These are phyloP conservation scores for Hydra vulgaris DNA, from an alignment of 30 jellyfish, hydroid and myxozoan genomes.

Conservation along the genomic window DNA sequence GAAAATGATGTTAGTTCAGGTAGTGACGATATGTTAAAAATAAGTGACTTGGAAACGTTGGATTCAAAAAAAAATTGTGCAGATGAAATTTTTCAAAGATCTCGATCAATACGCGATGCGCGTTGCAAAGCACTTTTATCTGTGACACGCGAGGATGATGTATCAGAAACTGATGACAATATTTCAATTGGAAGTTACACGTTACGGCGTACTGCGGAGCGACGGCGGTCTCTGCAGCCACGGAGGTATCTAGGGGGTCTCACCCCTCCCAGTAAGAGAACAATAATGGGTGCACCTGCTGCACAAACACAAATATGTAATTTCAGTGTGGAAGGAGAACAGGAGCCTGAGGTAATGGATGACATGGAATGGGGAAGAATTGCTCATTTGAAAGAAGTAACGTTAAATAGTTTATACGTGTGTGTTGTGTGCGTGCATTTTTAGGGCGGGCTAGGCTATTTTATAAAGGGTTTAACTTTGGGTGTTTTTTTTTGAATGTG, in stretches of 20 bases:
- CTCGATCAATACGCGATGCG: conserved; percentile 15
- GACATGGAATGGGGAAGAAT: conserved; percentile 35
- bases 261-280: conserved; percentile 82
- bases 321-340: conserved; percentile 39
- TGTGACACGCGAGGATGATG: conserved; percentile 25
- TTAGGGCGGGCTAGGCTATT: too few species aligned
- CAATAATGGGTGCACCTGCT: conserved; percentile 45
- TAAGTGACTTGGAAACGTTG: conserved; percentile 8
- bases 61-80: not conserved
- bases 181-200: not conserved
- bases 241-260: conserved; percentile 66
- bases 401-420: too few species aligned
- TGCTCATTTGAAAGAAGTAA: conserved; percentile 9
- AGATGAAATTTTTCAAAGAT: conserved; percentile 26
- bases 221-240: conserved; percentile 31
- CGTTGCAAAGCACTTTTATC: conserved; percentile 5
- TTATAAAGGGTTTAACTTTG: too few species aligned
- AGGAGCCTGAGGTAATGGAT: conserved; percentile 75
- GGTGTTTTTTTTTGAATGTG: too few species aligned
- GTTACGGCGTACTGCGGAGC: conserved; percentile 20
- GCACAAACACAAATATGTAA: conserved; percentile 42
- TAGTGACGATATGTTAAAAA: conserved; percentile 14
- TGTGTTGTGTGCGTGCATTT: too few species aligned
- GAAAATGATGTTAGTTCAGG: conserved; percentile 1
- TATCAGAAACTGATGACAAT: conserved; percentile 15